phyloP scores from a whole-genome alignment of 2,888 invertebrate genomes.

The Synergus japonicus region DNA sequence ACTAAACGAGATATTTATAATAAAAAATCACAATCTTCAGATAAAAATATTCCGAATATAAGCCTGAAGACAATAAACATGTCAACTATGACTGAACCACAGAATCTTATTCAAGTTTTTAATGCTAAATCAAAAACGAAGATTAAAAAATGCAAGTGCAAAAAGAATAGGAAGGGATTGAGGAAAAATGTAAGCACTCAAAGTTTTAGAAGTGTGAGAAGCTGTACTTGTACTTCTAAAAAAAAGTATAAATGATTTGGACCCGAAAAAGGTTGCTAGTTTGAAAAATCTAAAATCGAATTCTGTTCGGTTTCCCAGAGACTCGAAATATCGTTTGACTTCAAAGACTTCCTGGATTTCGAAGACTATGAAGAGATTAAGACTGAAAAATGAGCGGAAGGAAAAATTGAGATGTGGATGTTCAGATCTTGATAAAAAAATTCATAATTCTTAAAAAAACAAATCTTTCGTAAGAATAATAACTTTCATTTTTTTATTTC shows the following conservation, averaged over 20 bases:
- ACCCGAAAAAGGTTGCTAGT: neutral
- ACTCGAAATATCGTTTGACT: neutral
- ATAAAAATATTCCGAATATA: neutral
- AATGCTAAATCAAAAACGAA: neutral
- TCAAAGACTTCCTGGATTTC: conserved; percentile 17
- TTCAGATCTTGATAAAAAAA: neutral
- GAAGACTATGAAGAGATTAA: conserved; percentile 5
- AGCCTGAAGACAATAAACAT: neutral
- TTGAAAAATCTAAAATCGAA: neutral
- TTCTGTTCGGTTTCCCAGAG: neutral
- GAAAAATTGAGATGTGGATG: neutral
- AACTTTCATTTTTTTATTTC: neutral
- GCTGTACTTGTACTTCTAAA: neutral
- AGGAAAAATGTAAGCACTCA: neutral
- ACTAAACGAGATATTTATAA: conserved; percentile 1
- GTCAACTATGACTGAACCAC: conserved; percentile 3
- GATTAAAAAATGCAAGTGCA: conserved; percentile 8
- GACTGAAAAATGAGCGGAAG: neutral
- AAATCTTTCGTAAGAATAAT: neutral
- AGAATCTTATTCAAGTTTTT: neutral
- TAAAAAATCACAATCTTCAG: neutral
- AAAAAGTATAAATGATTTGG: neutral
- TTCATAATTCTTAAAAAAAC: neutral
- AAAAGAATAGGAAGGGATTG: conserved; percentile 13
- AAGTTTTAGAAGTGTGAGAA: neutral